These are phyloP conservation scores for Blera fallax DNA, from an alignment of 2,888 invertebrate genomes.

Conservation along the genomic window DNA sequence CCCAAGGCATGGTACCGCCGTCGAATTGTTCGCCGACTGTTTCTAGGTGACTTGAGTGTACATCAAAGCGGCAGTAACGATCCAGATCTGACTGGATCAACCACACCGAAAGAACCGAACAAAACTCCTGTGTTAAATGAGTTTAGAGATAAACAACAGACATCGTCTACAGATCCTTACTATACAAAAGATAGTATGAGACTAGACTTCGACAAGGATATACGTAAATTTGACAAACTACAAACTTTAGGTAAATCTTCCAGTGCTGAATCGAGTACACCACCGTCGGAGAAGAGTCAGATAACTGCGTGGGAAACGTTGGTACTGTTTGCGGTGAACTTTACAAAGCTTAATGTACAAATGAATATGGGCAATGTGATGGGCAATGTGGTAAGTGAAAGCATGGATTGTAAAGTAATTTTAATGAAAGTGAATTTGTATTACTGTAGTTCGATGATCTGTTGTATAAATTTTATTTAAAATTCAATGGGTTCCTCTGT, in stretches of 20 bases:
- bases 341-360: slow-evolving; percentile 96
- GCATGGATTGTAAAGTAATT: too few relatives aligned
- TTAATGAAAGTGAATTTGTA: too few relatives aligned
- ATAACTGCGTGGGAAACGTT: slow-evolving; percentile 96
- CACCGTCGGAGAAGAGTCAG: slow-evolving; percentile 85
- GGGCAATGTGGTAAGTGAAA: slow-evolving; percentile 93
- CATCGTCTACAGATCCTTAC: slow-evolving; percentile 75
- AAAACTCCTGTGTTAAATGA: slow-evolving; percentile 75
- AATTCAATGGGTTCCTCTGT: too few relatives aligned
- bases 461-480: too few relatives aligned
- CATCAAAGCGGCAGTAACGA: slow-evolving; percentile 76
- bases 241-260: slow-evolving; percentile 84
- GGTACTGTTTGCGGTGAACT: slow-evolving; percentile 97
- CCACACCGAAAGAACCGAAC: slow-evolving; percentile 75
- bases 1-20: slow-evolving; percentile 99
- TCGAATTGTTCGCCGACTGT: slow-evolving; percentile 94
- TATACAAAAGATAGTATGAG: slow-evolving; percentile 84
- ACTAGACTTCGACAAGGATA: slow-evolving; percentile 83
- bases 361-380: slow-evolving; percentile 99
- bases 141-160: slow-evolving; percentile 58
- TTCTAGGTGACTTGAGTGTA: slow-evolving; percentile 95
- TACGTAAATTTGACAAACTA: slow-evolving; percentile 82
- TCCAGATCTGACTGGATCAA: slow-evolving; percentile 75
- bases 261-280: slow-evolving; percentile 84
- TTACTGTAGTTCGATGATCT: too few relatives aligned